phyloP scores from a whole-genome alignment of 2,797 vertebrate genomes.

The Megalops cyprinoides region DNA sequence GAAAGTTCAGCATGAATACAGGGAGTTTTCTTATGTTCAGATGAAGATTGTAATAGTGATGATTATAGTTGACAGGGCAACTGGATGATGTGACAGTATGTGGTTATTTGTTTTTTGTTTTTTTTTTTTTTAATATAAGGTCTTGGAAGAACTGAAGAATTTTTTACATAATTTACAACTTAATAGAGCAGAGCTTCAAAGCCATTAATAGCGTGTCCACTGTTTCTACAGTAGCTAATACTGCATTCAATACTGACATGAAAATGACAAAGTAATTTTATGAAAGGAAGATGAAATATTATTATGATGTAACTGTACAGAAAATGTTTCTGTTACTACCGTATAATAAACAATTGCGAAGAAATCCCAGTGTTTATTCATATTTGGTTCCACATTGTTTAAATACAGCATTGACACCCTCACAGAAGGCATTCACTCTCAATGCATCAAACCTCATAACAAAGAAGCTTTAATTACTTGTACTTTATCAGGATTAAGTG shows the following conservation, averaged over 20 bases:
- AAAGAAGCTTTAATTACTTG: not conserved
- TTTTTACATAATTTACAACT: not conserved
- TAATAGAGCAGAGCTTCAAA: not conserved
- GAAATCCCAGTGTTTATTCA: not conserved
- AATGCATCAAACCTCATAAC: not conserved
- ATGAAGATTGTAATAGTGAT: conserved; percentile 24
- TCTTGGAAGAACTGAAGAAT: not conserved
- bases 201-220: not conserved
- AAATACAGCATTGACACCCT: not conserved
- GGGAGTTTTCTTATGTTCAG: conserved; percentile 8
- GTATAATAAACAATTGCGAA: conserved; percentile 32
- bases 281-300: conserved; percentile 30
- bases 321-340: conserved; percentile 29
- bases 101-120: not conserved
- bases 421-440: too few relatives aligned
- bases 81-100: conserved; percentile 17
- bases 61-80: conserved; percentile 21
- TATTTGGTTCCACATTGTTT: not conserved
- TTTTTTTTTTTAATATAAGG: not conserved
- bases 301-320: conserved; percentile 27
- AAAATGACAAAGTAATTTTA: conserved; percentile 14
- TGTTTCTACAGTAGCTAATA: not conserved
- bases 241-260: conserved; percentile 11
- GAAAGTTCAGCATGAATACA: conserved; percentile 13
- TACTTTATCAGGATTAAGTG: not conserved